Percentiles rank a stretch among this genome's conserved stretches.
These are phyloP conservation scores for Stenolophus ochropezus DNA, from an alignment of 2,888 invertebrate species.

Conservation along the genomic window DNA sequence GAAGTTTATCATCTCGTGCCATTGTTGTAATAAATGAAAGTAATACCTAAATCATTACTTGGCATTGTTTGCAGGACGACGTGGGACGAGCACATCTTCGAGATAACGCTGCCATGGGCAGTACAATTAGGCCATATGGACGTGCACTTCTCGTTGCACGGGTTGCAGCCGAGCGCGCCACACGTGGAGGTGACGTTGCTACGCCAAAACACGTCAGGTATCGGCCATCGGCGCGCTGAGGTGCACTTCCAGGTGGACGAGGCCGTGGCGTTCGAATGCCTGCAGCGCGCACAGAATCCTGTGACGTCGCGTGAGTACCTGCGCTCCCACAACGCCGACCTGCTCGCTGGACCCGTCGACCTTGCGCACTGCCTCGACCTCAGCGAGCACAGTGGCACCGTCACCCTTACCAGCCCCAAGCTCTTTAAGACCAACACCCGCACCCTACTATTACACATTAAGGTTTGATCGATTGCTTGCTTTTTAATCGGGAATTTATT, in stretches of 20 bases:
- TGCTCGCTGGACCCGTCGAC: slow-evolving; percentile 91
- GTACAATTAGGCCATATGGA: slow-evolving; percentile 92
- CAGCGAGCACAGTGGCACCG: slow-evolving; percentile 88
- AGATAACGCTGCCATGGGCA: slow-evolving; percentile 87
- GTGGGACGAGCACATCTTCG: slow-evolving; percentile 95
- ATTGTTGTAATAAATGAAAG: too few relatives aligned
- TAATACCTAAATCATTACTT: too few relatives aligned
- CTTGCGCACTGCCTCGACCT: slow-evolving; percentile 88
- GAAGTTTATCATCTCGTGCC: too few relatives aligned
- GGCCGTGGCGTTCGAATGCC: slow-evolving; percentile 72
- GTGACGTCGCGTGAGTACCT: slow-evolving; percentile 88
- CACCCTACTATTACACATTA: slow-evolving; percentile 87
- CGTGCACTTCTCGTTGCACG: slow-evolving; percentile 88
- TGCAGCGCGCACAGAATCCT: slow-evolving; percentile 79
- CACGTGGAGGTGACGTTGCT: slow-evolving; percentile 81
- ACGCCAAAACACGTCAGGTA: slow-evolving; percentile 81
- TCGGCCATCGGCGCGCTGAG: slow-evolving; percentile 75
- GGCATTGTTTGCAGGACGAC: slow-evolving; percentile 74
- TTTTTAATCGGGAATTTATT: not conserved
- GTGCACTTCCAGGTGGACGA: slow-evolving; percentile 72
- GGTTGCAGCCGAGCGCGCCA: slow-evolving; percentile 84
- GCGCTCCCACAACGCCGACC: slow-evolving; percentile 91
- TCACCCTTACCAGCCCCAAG: slow-evolving; percentile 91
- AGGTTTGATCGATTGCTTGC: slow-evolving; percentile 72
- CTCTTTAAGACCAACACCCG: slow-evolving; percentile 85